Conservation (phyloP, 2,888 invertebrate genomes). For the Spicauda simplicius region DNA sequence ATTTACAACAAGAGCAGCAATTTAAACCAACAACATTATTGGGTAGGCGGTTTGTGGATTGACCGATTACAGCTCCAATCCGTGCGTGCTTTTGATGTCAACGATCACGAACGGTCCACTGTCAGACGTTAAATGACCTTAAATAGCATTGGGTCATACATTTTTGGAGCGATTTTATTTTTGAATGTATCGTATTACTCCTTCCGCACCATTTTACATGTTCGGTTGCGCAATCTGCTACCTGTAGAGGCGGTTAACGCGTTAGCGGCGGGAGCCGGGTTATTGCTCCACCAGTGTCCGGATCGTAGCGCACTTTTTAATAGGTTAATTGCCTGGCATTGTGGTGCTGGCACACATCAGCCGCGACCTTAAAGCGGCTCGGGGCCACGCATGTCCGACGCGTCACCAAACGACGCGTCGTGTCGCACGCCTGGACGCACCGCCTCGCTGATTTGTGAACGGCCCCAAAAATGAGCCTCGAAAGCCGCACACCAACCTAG, state of each 20-base stretch:
- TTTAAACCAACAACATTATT: not conserved
- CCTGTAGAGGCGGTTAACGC: slow-evolving; percentile 54
- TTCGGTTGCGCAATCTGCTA: slow-evolving; percentile 40
- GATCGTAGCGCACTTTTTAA: slow-evolving; percentile 73
- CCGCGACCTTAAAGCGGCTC: slow-evolving; percentile 78
- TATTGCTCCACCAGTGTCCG: slow-evolving; percentile 72
- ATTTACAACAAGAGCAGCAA: not conserved
- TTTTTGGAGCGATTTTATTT: slow-evolving; percentile 24
- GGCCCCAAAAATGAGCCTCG: not conserved
- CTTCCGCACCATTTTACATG: slow-evolving; percentile 37
- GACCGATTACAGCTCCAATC: slow-evolving; percentile 12
- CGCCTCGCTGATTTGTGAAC: slow-evolving; percentile 11
- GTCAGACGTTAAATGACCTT: slow-evolving; percentile 12
- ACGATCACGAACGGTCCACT: slow-evolving; percentile 19
- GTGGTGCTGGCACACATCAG: slow-evolving; percentile 81
- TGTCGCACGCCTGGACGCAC: slow-evolving; percentile 22
- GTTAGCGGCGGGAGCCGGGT: slow-evolving; percentile 65
- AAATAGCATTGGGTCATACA: not conserved
- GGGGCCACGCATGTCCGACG: slow-evolving; percentile 74
- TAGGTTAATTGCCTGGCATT: slow-evolving; percentile 83
- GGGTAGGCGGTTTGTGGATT: slow-evolving; percentile 1
- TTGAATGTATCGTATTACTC: slow-evolving; percentile 26
- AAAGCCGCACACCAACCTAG: no score
- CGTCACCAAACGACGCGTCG: slow-evolving; percentile 60
- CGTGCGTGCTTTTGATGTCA: slow-evolving; percentile 10